Percentiles rank a stretch among this genome's conserved stretches.
Conservation (phyloP, 1,140 invertebrate species). For the Papilio polytes region DNA sequence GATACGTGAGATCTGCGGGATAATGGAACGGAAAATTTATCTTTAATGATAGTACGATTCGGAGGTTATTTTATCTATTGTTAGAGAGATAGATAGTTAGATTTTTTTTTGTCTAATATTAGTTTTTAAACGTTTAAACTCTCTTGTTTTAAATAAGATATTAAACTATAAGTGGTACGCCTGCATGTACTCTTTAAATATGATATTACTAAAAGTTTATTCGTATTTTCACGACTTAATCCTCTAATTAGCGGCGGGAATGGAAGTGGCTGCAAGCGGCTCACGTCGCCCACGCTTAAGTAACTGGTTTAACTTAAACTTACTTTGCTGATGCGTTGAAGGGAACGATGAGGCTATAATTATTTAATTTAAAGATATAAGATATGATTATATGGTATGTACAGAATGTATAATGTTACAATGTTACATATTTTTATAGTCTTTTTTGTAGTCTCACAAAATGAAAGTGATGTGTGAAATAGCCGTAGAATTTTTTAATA, state of each 20-base stretch:
- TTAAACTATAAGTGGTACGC: neutral
- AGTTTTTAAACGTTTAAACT: too few species aligned
- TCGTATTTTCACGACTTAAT: slow-evolving; percentile 10
- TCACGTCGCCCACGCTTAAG: neutral
- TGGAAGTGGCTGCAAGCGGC: slow-evolving; percentile 10
- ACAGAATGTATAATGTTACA: neutral
- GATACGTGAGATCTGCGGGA: neutral
- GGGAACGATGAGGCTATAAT: neutral
- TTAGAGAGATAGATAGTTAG: too few species aligned
- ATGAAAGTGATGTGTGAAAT: neutral
- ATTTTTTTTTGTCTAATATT: too few species aligned
- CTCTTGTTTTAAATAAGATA: neutral
- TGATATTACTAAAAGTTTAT: neutral
- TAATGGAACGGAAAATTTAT: slow-evolving; percentile 15
- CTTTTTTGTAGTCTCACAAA: neutral
- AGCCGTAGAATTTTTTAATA: slow-evolving; percentile 2
- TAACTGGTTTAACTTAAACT: slow-evolving; percentile 19
- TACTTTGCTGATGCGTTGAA: neutral
- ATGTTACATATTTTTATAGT: too few species aligned
- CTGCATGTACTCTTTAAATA: neutral
- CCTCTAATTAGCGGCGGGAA: slow-evolving; percentile 1
- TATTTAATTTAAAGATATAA: neutral
- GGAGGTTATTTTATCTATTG: neutral
- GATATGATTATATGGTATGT: neutral
- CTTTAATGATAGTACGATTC: slow-evolving; percentile 1